Evolutionary conservation across 2,888 invertebrate species (phyloP), one percentile per base, ranked within the genome.

Genomic region (Ferrisia virgata): DNA sequence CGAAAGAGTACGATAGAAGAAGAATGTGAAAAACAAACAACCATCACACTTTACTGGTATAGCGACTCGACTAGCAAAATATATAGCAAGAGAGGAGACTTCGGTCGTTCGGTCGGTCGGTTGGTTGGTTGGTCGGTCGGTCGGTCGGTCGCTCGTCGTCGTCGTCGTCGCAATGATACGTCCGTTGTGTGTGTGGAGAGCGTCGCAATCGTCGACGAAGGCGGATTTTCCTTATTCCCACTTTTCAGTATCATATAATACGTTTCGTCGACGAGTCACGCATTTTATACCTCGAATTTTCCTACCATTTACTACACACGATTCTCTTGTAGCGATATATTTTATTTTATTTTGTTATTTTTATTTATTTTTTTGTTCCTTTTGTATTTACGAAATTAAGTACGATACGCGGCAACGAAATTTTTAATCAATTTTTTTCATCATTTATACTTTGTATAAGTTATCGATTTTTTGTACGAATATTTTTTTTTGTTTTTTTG

Each of bases 221-320:
- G 64, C 64, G 64, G 64, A 64, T 64, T 64, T 64, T 64, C 64
- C 64, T 64, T 31, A 64, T 64, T 64, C 64, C 64, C 64, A 64
- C 64, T 64, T 64, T 64, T 64, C 64, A 64, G 64, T 64, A 64
- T 64, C 28, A 64, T 64, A 64, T 28, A 64, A 64, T 64, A 64
- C 64, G 64, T 64, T 64, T 64, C 72, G 72, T 76, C 72, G 72
- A 36, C 72, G 72, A 18, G 72, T 76, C 72, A 36, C 36, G 72
- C 72, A 76, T 76, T 76, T 76, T 36, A 18, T 64, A 64, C 64
- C n/a, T 36, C 72, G 72, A 76, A 76, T 76, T 76, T 76, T 76
- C 72, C 72, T 76, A 53, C 53, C 22, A 22, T 53, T 22, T n/a
- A n/a, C n/a, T n/a, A n/a, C n/a, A n/a, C n/a, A 22, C 9, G 11